Evolutionary conservation across 2,797 vertebrate species (phyloP), one percentile per base, ranked within the genome.

Genomic region (Lutjanus campechanus): DNA sequence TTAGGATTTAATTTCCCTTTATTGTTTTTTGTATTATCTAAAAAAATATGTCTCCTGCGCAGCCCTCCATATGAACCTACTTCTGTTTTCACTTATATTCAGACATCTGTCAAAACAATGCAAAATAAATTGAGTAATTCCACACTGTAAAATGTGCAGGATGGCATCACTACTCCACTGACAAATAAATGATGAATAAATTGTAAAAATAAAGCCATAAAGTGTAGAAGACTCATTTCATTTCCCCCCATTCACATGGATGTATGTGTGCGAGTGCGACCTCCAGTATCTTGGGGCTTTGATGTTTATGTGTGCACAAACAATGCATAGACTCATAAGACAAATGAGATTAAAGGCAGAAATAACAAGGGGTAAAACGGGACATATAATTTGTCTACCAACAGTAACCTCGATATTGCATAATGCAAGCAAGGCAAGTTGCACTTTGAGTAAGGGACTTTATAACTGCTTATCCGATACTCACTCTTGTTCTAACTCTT

Each of bases 401-500:
- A 55, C 13, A 55, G 17, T 41, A 54, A 64, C n/a, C 40, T 62
- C 47, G 55, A 6, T 60, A 64, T 49, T 60, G 43, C 41, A 51
- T 19, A 50, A 8, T 51, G 55, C 60, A 73, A 55, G n/a, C n/a
- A 64, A 22, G 16, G 47, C 2, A n/a, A 60, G 69, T 71, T 65
- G 49, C 36, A 73, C 4, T 55, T 63, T 77, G 71, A 84, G 54
- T 76, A 46, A 63, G 22, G 49, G 74, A 63, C 41, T 63, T 75
- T 53, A 55, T 58, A 41, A n/a, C 61, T 78, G 11, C 7, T 36
- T 67, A 56, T 60, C 43, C 43, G 17, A 56, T 25, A 20, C 58
- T 88, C 36, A 55, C 25, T 75, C 56, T 74, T 56, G 62, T 71
- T 77, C 44, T 53, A 60, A 72, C 69, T 76, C 50, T 40, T 53